Conservation (phyloP, 2,113 vertebrate species). For the Antechinus flavipes region DNA sequence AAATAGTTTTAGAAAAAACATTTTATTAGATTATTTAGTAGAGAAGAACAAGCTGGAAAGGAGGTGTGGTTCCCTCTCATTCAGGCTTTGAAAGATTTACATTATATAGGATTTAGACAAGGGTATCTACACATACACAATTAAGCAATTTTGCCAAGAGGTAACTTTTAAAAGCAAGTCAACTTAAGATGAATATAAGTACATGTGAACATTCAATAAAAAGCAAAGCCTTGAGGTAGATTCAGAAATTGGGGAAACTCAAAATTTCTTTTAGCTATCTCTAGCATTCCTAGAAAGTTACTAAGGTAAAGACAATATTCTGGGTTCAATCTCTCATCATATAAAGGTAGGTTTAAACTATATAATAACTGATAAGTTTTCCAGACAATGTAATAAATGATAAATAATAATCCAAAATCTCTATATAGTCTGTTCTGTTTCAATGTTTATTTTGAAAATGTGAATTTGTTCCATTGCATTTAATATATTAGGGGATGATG, state of each 20-base stretch:
- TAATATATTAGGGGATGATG: neutral
- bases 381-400: neutral
- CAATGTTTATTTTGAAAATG: neutral
- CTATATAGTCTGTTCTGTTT: neutral
- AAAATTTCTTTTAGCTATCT: neutral
- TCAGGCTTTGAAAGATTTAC: neutral
- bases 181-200: neutral
- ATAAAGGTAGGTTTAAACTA: neutral
- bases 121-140: neutral
- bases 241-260: neutral
- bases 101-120: neutral
- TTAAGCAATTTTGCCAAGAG: neutral
- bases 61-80: neutral
- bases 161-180: neutral
- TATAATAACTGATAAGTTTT: neutral
- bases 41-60: neutral
- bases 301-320: neutral
- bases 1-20: neutral
- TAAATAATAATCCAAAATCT: neutral
- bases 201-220: neutral
- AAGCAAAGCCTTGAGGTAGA: neutral
- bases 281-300: neutral
- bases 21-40: neutral
- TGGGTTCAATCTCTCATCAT: neutral
- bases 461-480: neutral